Evolutionary conservation across 2,888 invertebrate species (phyloP).

Genomic region (Plemyria rubiginata): DNA sequence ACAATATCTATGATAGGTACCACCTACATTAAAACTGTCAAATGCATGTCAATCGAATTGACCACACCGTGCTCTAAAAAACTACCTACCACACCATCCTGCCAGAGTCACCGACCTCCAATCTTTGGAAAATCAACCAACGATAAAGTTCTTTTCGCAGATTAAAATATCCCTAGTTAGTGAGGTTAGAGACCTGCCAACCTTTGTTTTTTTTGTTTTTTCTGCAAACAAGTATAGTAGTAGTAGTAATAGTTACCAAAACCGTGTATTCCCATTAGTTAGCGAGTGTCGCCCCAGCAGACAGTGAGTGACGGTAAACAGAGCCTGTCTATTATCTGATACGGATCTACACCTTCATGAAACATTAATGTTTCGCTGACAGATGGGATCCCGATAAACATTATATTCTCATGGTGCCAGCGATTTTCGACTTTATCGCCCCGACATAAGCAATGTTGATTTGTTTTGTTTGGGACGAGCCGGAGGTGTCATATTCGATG

Average conservation of each 20-base stretch:
- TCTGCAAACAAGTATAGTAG: conserved; percentile 1
- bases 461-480: conserved; percentile 21
- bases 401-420: conserved; percentile 47
- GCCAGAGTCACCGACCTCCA: neutral
- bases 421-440: conserved; percentile 32
- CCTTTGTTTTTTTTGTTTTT: too few relatives aligned
- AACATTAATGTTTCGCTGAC: conserved; percentile 78
- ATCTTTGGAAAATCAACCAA: neutral
- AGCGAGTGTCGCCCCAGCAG: conserved; percentile 52
- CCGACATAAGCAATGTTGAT: conserved; percentile 4
- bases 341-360: conserved; percentile 78
- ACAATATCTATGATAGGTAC: too few relatives aligned
- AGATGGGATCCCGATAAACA: conserved; percentile 73
- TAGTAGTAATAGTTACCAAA: too few relatives aligned
- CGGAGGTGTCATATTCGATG: conserved; percentile 60
- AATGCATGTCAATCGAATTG: too few relatives aligned
- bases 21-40: too few relatives aligned
- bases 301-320: conserved; percentile 67
- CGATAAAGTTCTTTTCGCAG: neutral
- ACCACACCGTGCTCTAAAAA: too few relatives aligned
- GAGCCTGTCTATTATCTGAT: conserved; percentile 81
- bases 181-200: too few relatives aligned
- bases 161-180: neutral
- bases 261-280: conserved; percentile 36
- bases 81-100: too few relatives aligned